Percentiles rank a stretch among this genome's conserved stretches.
These are phyloP conservation scores for Cephonodes hylas DNA, from an alignment of 2,888 invertebrate species.

Conservation along the genomic window DNA sequence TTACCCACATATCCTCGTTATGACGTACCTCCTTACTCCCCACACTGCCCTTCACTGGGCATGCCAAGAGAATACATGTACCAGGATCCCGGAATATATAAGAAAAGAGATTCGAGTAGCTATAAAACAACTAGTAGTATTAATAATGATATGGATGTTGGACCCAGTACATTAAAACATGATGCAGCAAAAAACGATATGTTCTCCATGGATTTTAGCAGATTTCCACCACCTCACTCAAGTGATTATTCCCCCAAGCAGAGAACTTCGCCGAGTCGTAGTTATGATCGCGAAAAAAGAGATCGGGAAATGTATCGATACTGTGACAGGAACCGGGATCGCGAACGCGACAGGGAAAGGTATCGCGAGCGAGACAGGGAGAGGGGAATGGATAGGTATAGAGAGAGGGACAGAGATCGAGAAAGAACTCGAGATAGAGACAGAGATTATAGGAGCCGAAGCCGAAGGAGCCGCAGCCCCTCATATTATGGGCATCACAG, in stretches of 20 bases:
- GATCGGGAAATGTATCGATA: conserved; percentile 16
- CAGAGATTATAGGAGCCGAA: conserved; percentile 24
- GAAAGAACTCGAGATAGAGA: conserved; percentile 9
- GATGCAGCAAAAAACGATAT: neutral
- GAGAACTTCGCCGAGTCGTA: conserved; percentile 37
- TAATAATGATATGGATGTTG: neutral
- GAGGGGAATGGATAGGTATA: conserved; percentile 27
- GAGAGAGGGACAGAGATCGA: neutral
- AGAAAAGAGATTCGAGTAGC: neutral
- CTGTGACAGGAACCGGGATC: conserved; percentile 25
- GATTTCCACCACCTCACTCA: conserved; percentile 8
- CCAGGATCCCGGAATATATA: neutral
- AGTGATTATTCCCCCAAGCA: conserved; percentile 29
- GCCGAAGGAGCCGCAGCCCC: conserved; percentile 42
- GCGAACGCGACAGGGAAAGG: conserved; percentile 30
- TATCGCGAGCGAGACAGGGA: conserved; percentile 21
- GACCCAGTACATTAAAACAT: conserved; percentile 8
- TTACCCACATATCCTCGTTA: conserved; percentile 20
- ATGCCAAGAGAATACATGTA: conserved; percentile 20
- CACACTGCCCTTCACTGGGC: conserved; percentile 28
- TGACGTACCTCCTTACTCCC: conserved; percentile 28
- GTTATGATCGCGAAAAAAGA: conserved; percentile 25
- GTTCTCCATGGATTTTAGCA: neutral
- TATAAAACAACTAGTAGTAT: neutral
- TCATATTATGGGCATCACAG: conserved; percentile 24